Percentiles rank a stretch among this genome's conserved stretches.
Conservation (phyloP, 2,888 invertebrate species). For the Unio delphinus region DNA sequence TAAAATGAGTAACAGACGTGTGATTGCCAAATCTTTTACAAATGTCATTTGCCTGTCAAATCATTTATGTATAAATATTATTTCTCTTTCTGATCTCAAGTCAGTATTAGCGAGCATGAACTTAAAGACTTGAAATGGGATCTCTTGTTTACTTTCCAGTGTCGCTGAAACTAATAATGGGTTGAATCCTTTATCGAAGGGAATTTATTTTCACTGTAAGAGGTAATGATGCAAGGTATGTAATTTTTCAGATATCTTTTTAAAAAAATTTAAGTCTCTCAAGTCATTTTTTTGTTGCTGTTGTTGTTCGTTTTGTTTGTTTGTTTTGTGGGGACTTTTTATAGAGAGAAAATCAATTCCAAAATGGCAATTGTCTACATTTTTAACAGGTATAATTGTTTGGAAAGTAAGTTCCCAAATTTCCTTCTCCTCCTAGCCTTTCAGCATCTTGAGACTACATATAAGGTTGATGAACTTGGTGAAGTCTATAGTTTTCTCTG, state of each 20-base stretch:
- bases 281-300: not conserved
- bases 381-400: not conserved
- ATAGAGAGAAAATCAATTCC: not conserved
- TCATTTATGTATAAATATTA: too few relatives aligned
- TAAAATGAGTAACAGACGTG: too few relatives aligned
- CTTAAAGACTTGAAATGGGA: too few relatives aligned
- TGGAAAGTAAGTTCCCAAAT: not conserved
- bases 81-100: too few relatives aligned
- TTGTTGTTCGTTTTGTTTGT: not conserved
- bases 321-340: not conserved
- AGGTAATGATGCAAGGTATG: not conserved
- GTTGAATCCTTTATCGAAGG: too few relatives aligned
- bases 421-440: constrained; percentile 8
- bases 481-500: constrained; percentile 56
- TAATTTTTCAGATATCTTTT: not conserved
- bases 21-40: too few relatives aligned
- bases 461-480: constrained; percentile 62
- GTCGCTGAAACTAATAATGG: too few relatives aligned
- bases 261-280: not conserved
- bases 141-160: too few relatives aligned
- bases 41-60: too few relatives aligned
- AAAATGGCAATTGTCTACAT: not conserved
- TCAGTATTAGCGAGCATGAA: too few relatives aligned
- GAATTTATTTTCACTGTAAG: too few relatives aligned
- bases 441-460: constrained; percentile 51